Conservation (phyloP, 2,797 vertebrate species). For the Loris lydekkerianus region DNA sequence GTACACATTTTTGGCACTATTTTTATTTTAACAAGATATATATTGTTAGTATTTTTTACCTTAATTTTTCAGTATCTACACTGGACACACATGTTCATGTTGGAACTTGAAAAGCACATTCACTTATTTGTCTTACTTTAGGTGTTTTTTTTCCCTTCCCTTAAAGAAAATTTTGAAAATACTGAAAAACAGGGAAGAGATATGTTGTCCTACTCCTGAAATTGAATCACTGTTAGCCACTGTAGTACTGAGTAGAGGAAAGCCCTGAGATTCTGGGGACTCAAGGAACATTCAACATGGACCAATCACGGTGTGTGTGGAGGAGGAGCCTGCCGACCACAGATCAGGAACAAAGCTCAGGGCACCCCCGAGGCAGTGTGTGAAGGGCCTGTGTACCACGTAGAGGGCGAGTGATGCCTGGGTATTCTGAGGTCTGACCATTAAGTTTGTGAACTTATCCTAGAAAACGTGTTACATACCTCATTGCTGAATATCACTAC, state of each 20-base stretch:
- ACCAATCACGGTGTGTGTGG: neutral
- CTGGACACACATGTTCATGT: neutral
- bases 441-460: no score
- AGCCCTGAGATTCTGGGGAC: neutral
- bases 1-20: no score
- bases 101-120: neutral
- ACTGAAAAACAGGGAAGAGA: neutral
- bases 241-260: neutral
- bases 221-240: neutral
- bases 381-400: neutral
- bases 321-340: neutral
- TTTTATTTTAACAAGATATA: neutral
- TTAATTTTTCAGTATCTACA: neutral
- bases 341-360: neutral
- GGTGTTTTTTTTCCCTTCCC: neutral
- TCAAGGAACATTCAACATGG: neutral
- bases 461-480: no score
- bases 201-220: neutral
- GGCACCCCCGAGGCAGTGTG: neutral
- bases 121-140: neutral
- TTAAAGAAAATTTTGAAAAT: constrained; percentile 15
- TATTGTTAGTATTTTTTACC: neutral
- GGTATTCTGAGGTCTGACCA: no score
- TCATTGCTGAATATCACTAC: no score
- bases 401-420: neutral